Percentiles rank a stretch among this genome's conserved stretches.
phyloP scores from a whole-genome alignment of 2,797 vertebrate genomes.

The Todus mexicanus region DNA sequence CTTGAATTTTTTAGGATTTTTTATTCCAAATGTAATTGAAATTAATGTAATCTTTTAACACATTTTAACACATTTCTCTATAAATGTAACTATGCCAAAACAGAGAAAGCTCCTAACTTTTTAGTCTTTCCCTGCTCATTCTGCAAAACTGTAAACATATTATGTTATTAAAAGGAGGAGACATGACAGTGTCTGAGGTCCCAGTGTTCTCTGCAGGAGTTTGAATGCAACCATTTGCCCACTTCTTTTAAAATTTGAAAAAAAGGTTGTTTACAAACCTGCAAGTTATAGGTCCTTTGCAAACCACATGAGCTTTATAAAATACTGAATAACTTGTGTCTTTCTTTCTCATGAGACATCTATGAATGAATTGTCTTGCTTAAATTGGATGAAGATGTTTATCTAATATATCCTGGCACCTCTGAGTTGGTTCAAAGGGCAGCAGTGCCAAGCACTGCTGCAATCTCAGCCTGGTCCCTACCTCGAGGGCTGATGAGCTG shows the following conservation, averaged over 20 bases:
- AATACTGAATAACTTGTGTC: neutral
- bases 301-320: neutral
- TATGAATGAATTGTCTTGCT: slow-evolving; percentile 16
- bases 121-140: neutral
- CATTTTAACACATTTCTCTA: neutral
- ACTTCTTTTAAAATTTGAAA: neutral
- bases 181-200: neutral
- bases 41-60: neutral
- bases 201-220: neutral
- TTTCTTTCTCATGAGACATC: neutral
- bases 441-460: neutral
- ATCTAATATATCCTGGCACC: neutral
- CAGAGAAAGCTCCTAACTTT: neutral
- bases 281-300: neutral
- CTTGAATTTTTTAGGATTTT: neutral
- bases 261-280: neutral
- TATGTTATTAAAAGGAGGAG: neutral
- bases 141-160: neutral
- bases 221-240: neutral
- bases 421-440: neutral
- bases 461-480: neutral
- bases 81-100: neutral
- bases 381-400: slow-evolving; percentile 23
- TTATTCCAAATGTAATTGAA: neutral
- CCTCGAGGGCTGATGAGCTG: neutral